Evolutionary conservation across 1,140 invertebrate species (phyloP).

Genomic region (Nymphalis io): DNA sequence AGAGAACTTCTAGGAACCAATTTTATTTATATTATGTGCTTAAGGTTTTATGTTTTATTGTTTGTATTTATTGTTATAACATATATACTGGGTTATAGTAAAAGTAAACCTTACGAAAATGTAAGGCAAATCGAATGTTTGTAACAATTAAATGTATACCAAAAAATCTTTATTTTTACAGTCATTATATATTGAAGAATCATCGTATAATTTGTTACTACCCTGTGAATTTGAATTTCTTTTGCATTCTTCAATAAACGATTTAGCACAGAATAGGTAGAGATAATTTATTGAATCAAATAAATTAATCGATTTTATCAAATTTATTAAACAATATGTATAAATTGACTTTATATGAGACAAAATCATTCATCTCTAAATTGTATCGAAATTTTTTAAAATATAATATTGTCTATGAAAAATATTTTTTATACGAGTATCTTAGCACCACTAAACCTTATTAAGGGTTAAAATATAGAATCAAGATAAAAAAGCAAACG

Average conservation of each 20-base stretch:
- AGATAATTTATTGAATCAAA: constrained; percentile 33
- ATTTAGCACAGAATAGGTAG: constrained; percentile 45
- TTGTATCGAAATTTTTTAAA: constrained; percentile 71
- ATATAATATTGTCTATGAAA: constrained; percentile 76
- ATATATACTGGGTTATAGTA: too few species aligned
- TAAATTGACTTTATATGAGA: constrained; percentile 73
- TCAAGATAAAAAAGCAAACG: constrained; percentile 20
- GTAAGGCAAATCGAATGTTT: background rate
- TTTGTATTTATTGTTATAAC: too few species aligned
- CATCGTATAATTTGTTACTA: constrained; percentile 61
- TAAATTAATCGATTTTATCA: constrained; percentile 38
- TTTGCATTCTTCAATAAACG: constrained; percentile 45
- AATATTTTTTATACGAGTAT: constrained; percentile 69
- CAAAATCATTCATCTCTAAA: constrained; percentile 67
- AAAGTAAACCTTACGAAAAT: too few species aligned
- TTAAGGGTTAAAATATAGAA: constrained; percentile 23
- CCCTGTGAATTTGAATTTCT: constrained; percentile 63
- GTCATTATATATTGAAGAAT: constrained; percentile 15
- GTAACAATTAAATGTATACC: background rate
- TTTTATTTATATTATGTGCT: too few species aligned
- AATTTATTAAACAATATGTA: constrained; percentile 59
- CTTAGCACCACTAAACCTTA: constrained; percentile 71
- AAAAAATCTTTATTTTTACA: constrained; percentile 20
- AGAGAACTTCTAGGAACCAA: too few species aligned
- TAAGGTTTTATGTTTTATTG: too few species aligned